phyloP scores from a whole-genome alignment of 2,888 invertebrate genomes.

The Hypsopygia costalis region DNA sequence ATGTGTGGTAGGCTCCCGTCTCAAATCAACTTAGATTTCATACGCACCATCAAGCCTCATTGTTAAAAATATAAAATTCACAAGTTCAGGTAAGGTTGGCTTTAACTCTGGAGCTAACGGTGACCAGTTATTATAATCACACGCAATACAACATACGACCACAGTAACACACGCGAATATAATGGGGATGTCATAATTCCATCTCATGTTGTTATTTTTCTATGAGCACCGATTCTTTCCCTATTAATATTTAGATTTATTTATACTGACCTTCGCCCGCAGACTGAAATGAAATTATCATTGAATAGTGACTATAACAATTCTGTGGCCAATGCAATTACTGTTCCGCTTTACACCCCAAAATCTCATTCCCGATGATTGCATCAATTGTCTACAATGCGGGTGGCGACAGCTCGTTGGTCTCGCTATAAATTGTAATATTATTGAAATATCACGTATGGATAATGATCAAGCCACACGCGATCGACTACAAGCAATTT shows the following conservation, averaged over 20 bases:
- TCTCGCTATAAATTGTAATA: slow-evolving; percentile 66
- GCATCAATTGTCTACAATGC: slow-evolving; percentile 77
- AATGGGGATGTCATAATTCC: too few species aligned
- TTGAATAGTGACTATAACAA: slow-evolving; percentile 71
- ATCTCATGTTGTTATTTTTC: too few species aligned
- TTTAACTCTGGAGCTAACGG: too few species aligned
- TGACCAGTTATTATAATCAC: too few species aligned
- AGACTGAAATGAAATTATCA: slow-evolving; percentile 64
- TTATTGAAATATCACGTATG: slow-evolving; percentile 42
- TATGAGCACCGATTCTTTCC: background rate
- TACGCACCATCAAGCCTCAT: too few species aligned
- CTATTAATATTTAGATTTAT: background rate
- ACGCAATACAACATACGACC: too few species aligned
- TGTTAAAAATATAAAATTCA: too few species aligned
- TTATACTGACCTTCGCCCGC: slow-evolving; percentile 47
- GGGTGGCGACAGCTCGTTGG: slow-evolving; percentile 74
- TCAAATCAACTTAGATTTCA: too few species aligned
- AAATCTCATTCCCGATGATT: slow-evolving; percentile 77
- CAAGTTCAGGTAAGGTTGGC: too few species aligned
- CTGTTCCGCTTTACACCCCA: slow-evolving; percentile 65
- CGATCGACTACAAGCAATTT: slow-evolving; percentile 8
- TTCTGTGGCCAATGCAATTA: slow-evolving; percentile 77
- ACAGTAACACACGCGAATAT: too few species aligned
- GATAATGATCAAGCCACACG: slow-evolving; percentile 3
- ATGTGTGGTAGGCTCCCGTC: too few species aligned